Conservation (phyloP, 1,140 invertebrate species). For the Drosophila bifasciata region DNA sequence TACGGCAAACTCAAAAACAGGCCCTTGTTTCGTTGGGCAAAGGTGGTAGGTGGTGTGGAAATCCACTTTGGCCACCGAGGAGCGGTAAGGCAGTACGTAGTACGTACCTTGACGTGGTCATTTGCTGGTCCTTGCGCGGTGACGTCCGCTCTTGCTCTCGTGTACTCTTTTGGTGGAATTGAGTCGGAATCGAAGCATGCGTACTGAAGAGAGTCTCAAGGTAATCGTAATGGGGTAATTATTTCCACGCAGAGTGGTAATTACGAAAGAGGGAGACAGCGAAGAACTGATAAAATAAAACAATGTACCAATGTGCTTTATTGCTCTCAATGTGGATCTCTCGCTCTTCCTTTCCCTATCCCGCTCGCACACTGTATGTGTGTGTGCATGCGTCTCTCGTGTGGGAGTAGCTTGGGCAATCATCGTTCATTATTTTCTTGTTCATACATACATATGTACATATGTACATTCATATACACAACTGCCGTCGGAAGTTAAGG, state of each 20-base stretch:
- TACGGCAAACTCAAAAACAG: no score
- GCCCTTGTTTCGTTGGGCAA: no score
- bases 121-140: constrained; percentile 1
- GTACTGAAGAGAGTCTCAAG: constrained; percentile 26
- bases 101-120: no score
- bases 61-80: no score
- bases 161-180: not conserved
- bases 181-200: constrained; percentile 30
- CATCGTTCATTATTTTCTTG: constrained; percentile 65
- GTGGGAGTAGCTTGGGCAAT: constrained; percentile 62
- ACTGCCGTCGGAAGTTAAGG: constrained; percentile 32
- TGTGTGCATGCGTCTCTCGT: constrained; percentile 24
- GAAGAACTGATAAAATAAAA: constrained; percentile 59
- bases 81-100: no score
- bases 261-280: constrained; percentile 65
- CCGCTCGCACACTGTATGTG: not conserved
- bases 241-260: constrained; percentile 76
- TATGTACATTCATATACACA: not conserved
- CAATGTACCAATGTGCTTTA: constrained; percentile 64
- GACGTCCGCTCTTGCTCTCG: not conserved
- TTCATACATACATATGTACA: constrained; percentile 8
- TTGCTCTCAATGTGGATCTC: constrained; percentile 12
- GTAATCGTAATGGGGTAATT: constrained; percentile 67
- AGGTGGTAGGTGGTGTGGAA: no score
- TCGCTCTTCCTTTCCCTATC: constrained; percentile 1